These are phyloP conservation scores for Morpho helenor DNA, from an alignment of 2,888 invertebrate genomes.

Conservation along the genomic window DNA sequence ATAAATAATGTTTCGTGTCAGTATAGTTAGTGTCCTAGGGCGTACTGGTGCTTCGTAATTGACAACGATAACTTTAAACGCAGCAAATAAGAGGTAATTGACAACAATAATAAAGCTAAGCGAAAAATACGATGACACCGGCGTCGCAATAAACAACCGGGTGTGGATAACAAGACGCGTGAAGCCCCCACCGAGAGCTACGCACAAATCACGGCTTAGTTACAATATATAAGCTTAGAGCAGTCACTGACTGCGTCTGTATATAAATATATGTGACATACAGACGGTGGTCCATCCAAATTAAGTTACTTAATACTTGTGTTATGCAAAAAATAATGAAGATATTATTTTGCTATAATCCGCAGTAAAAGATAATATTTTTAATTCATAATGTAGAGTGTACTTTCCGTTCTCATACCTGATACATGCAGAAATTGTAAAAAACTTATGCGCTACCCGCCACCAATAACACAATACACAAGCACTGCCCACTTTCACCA, in stretches of 20 bases:
- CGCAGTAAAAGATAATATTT: too few relatives aligned
- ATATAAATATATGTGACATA: not conserved
- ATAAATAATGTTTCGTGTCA: too few relatives aligned
- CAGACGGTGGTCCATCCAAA: too few relatives aligned
- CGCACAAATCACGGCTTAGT: constrained; percentile 50
- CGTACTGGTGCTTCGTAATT: not conserved
- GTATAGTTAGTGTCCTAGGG: too few relatives aligned
- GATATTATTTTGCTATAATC: too few relatives aligned
- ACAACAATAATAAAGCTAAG: constrained; percentile 7
- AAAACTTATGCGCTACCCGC: too few relatives aligned
- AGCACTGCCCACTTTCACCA: too few relatives aligned
- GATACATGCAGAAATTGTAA: too few relatives aligned
- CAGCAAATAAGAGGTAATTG: constrained; percentile 5
- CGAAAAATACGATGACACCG: constrained; percentile 17
- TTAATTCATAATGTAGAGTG: too few relatives aligned
- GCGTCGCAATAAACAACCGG: constrained; percentile 54
- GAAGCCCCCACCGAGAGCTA: constrained; percentile 53
- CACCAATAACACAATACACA: too few relatives aligned
- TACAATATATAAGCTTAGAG: constrained; percentile 1
- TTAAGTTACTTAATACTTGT: not conserved
- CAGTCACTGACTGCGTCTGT: not conserved
- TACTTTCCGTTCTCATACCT: too few relatives aligned
- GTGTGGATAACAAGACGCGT: constrained; percentile 61
- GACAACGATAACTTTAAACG: constrained; percentile 2
- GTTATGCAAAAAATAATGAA: too few relatives aligned